phyloP scores from a whole-genome alignment of 2,797 vertebrate genomes.

The Halcyon leucocephala region DNA sequence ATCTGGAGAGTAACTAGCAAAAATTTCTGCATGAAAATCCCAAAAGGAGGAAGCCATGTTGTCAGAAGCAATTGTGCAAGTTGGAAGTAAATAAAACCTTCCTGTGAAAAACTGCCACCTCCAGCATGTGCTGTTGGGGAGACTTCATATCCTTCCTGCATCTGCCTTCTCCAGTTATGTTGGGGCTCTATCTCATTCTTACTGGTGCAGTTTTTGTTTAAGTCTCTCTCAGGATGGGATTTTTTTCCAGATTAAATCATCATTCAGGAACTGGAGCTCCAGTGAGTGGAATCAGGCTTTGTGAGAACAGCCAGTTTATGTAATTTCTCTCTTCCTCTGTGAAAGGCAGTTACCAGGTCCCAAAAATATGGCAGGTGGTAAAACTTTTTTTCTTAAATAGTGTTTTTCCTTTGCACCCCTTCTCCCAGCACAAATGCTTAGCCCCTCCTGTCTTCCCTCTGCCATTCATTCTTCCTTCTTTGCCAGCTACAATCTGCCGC shows the following conservation, averaged over 20 bases:
- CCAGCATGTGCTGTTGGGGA: neutral
- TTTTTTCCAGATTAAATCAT: neutral
- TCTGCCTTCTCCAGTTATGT: neutral
- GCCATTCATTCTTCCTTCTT: neutral
- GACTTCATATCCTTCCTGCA: neutral
- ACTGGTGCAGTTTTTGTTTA: neutral
- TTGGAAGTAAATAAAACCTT: neutral
- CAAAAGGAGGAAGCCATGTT: neutral
- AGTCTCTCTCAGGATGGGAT: neutral
- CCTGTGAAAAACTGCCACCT: neutral
- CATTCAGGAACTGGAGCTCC: neutral
- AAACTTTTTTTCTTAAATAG: rapidly evolving
- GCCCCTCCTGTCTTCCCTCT: neutral
- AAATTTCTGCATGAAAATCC: slow-evolving; percentile 14
- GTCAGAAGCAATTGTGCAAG: neutral
- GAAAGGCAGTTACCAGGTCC: neutral
- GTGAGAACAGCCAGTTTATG: neutral
- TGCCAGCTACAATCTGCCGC: neutral
- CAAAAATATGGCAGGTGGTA: neutral
- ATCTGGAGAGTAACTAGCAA: slow-evolving; percentile 23
- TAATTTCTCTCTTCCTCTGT: neutral
- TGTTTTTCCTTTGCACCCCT: neutral
- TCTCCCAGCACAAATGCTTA: neutral
- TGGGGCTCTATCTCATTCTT: neutral
- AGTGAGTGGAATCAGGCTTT: neutral